A percentile compares a stretch with the other conserved stretches of the same genome.
Evolutionary conservation across 2,113 vertebrate genomes (phyloP).

Genomic region (Thamnaconus septentrionalis): DNA sequence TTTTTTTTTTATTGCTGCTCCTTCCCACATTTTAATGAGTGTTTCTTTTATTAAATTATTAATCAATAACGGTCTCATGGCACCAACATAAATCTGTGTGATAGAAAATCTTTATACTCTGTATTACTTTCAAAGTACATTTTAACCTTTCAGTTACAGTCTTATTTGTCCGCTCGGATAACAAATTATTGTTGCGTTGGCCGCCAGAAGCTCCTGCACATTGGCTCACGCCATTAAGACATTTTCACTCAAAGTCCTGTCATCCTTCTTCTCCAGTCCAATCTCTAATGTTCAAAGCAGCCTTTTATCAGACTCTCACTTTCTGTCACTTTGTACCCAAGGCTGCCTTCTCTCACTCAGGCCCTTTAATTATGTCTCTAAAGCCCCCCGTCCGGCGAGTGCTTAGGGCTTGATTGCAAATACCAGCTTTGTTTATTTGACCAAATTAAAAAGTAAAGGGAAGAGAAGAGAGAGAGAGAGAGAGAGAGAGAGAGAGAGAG

Average conservation of each 20-base stretch:
- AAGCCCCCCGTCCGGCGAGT: constrained; percentile 53
- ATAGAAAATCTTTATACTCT: too few species aligned
- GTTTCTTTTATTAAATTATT: too few species aligned
- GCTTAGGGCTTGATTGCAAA: constrained; percentile 70
- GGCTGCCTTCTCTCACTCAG: constrained; percentile 42
- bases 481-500: constrained; percentile 3
- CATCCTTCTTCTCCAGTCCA: constrained; percentile 12
- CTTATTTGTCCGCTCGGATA: too few species aligned
- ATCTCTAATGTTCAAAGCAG: constrained; percentile 22
- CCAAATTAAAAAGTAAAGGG: constrained; percentile 62
- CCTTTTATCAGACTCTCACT: constrained; percentile 52
- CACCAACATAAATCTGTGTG: too few species aligned
- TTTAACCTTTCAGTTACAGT: too few species aligned
- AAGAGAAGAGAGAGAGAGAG: constrained; percentile 2
- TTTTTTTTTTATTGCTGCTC: too few species aligned
- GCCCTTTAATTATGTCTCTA: constrained; percentile 67
- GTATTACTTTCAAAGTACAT: too few species aligned
- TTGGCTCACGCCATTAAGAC: constrained; percentile 3
- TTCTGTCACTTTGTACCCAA: constrained; percentile 48
- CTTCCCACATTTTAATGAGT: too few species aligned
- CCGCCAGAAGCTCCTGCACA: constrained; percentile 16
- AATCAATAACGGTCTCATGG: too few species aligned
- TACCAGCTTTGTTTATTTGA: constrained; percentile 68
- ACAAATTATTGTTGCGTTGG: neutral
- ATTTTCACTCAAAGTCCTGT: neutral